These are phyloP conservation scores for Menura novaehollandiae DNA, from an alignment of 2,113 vertebrate species.

Conservation along the genomic window DNA sequence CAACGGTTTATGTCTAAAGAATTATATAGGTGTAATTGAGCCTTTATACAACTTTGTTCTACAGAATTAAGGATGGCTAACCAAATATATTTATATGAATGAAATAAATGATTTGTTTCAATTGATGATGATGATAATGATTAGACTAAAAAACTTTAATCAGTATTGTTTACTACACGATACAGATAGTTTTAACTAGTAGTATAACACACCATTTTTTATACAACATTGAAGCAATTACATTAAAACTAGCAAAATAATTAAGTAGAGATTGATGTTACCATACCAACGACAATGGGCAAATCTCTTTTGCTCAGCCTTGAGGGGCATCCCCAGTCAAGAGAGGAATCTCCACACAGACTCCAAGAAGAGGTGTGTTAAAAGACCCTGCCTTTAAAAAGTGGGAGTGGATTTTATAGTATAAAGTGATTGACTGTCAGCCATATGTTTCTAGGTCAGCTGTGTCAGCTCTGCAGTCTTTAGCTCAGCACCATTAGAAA, in stretches of 20 bases:
- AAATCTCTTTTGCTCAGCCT: neutral
- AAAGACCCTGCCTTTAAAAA: neutral
- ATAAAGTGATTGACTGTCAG: neutral
- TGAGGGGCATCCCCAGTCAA: neutral
- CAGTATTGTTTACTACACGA: neutral
- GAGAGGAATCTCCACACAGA: neutral
- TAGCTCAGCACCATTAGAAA: neutral
- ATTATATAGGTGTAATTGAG: neutral
- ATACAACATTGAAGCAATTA: neutral
- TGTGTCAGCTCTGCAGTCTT: neutral
- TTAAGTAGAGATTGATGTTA: neutral
- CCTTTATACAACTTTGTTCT: neutral
- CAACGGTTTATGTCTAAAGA: neutral
- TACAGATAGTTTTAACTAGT: neutral
- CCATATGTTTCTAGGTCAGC: neutral
- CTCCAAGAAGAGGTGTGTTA: neutral
- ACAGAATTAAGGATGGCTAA: neutral
- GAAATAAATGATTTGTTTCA: neutral
- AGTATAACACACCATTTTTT: neutral
- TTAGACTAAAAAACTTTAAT: neutral
- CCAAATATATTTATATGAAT: neutral
- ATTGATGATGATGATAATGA: neutral
- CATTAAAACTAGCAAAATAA: neutral
- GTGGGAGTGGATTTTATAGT: neutral
- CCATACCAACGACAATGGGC: neutral